Percentiles rank a stretch among this genome's conserved stretches.
Evolutionary conservation across 2,113 vertebrate species (phyloP).

Genomic region (Sinocyclocheilus maitianheensis): DNA sequence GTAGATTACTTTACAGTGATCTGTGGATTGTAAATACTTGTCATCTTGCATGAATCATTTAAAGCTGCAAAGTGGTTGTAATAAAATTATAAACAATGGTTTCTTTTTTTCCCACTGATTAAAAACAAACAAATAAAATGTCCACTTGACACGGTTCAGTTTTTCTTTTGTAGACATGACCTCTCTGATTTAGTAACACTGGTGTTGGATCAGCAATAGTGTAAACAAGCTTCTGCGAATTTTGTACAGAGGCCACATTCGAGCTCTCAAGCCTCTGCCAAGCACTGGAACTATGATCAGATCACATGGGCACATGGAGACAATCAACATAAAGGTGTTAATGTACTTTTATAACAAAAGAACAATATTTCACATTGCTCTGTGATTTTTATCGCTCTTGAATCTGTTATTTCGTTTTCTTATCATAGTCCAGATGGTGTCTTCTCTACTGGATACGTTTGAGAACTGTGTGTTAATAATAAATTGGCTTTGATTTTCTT

Average conservation of each 20-base stretch:
- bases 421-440: slow-evolving; percentile 14
- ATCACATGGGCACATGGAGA: neutral
- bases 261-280: slow-evolving; percentile 11
- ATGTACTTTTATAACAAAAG: slow-evolving; percentile 64
- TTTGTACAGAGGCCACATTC: slow-evolving; percentile 21
- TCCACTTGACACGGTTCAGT: neutral
- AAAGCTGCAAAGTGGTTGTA: neutral
- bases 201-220: slow-evolving; percentile 1
- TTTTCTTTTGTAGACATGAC: neutral
- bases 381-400: slow-evolving; percentile 54
- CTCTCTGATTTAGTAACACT: neutral
- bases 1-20: neutral
- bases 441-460: slow-evolving; percentile 25
- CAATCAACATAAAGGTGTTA: slow-evolving; percentile 40
- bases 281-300: neutral
- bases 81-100: neutral
- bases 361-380: slow-evolving; percentile 57
- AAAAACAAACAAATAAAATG: slow-evolving; percentile 3
- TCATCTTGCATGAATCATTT: neutral
- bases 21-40: neutral
- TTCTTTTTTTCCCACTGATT: neutral
- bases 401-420: slow-evolving; percentile 46
- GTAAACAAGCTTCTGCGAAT: slow-evolving; percentile 29
- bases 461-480: slow-evolving; percentile 32
- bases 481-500: slow-evolving; percentile 37